Base-by-base conservation (phyloP, 2,797 vertebrate genomes). In the Lemur catta region DNA sequence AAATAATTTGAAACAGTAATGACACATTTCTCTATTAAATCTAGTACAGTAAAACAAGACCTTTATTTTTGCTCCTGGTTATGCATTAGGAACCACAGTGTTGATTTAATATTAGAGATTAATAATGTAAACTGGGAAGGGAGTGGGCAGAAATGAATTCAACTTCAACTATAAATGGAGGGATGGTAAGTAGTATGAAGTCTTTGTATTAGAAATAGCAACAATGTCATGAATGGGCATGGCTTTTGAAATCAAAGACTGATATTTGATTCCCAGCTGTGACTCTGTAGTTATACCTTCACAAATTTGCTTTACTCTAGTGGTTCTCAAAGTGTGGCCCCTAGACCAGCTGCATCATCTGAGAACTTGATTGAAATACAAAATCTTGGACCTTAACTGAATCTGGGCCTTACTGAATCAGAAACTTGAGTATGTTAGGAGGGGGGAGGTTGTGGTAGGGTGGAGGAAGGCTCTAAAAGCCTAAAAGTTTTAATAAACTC, bases 71-170 rank as follows among this genome's bases (percentile, higher is more conserved):
- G 50, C 59, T 88, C 30, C 38, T 88, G 38, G 18, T 80, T 89
- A 43, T 86, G 3, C 30, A 4, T 91, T 79, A 71, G 38, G 22
- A 88, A 65, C n/a, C 38, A 80, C 24, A 95, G 11, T 59, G 26
- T 86, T 91, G 9, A 69, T 85, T 95, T 94, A 87, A 50, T 75
- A 72, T 65, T 72, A 91, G 14, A n/a, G n/a, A 11, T 84, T 92
- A 92, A 79, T 65, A 74, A 3, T 92, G 10, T 85, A 26, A 76
- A 82, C 28, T 71, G 24, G 28, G 9, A 71, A 85, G 50, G 30
- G 30, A 76, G 3, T 84, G 3, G 24, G 9, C 1, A 74, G 43
- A 71, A 67, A 88, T 61, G 43, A 7, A n/a, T 88, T 94, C 63
- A 22, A 7, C 38, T 74, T 95, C 55, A 14, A 13, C n/a, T 78